phyloP scores from a whole-genome alignment of 1,140 invertebrate species.

The Rhizoglyphus robini region DNA sequence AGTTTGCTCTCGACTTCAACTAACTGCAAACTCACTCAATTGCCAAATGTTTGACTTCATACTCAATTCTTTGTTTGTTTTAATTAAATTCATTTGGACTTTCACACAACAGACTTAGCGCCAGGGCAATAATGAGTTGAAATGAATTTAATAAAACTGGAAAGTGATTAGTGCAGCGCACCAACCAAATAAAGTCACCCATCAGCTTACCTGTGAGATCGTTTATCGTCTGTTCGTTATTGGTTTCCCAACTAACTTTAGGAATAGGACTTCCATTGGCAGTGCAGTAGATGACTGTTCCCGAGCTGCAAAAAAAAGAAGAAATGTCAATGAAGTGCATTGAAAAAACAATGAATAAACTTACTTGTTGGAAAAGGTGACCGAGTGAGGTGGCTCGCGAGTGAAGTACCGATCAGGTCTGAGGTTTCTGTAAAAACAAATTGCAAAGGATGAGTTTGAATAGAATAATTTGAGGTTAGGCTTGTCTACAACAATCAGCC shows the following conservation, averaged over 20 bases:
- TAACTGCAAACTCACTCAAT: too few relatives aligned
- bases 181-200: not conserved
- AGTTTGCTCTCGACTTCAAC: too few relatives aligned
- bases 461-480: too few relatives aligned
- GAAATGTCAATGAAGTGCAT: not conserved
- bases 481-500: too few relatives aligned
- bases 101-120: too few relatives aligned
- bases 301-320: slow-evolving; percentile 42
- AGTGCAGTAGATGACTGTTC: slow-evolving; percentile 77
- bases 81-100: too few relatives aligned
- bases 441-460: not conserved
- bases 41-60: too few relatives aligned
- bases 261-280: slow-evolving; percentile 77
- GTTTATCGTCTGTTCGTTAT: slow-evolving; percentile 38
- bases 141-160: too few relatives aligned
- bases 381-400: slow-evolving; percentile 11
- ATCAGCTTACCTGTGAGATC: slow-evolving; percentile 11
- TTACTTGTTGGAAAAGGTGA: slow-evolving; percentile 41
- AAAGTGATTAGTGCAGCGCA: too few relatives aligned
- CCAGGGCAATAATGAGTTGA: too few relatives aligned
- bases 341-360: slow-evolving; percentile 18
- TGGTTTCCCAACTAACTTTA: slow-evolving; percentile 59
- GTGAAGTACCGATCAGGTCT: slow-evolving; percentile 16
- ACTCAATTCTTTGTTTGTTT: too few relatives aligned
- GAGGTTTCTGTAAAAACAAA: not conserved